Percentiles rank a stretch among this genome's conserved stretches.
Conservation (phyloP, 37 sponge, comb jelly and placozoan species). For the Halichondria panicea region DNA sequence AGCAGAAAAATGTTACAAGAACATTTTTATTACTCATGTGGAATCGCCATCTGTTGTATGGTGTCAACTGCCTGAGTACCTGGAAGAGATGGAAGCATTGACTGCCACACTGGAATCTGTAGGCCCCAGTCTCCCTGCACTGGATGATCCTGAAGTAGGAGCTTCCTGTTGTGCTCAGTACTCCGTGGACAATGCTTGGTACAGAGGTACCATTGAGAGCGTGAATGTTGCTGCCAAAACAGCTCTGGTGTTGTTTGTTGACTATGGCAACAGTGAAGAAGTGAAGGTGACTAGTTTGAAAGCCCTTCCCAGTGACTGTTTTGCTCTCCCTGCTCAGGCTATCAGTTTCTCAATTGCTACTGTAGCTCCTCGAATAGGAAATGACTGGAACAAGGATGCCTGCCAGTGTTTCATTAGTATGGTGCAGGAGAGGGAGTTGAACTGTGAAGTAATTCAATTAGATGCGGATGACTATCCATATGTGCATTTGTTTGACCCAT, state of each 20-base stretch:
- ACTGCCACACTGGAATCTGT: constrained; percentile 4
- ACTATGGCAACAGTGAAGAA: constrained; percentile 61
- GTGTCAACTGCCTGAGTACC: constrained; percentile 44
- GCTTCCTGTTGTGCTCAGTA: constrained; percentile 51
- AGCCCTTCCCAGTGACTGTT: background rate
- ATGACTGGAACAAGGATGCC: constrained; percentile 22
- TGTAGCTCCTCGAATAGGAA: constrained; percentile 25
- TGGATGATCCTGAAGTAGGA: background rate
- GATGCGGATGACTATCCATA: constrained; percentile 49
- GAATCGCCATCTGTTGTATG: constrained; percentile 70
- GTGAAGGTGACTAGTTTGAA: background rate
- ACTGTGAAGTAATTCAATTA: constrained; percentile 18
- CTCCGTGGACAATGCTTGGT: constrained; percentile 55
- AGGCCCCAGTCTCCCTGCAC: background rate
- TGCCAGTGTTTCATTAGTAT: constrained; percentile 14
- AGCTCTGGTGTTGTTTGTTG: constrained; percentile 60
- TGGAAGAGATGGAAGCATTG: constrained; percentile 12
- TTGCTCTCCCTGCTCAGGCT: constrained; percentile 41
- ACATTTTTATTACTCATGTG: constrained; percentile 34
- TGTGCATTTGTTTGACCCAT: constrained; percentile 26
- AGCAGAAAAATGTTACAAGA: constrained; percentile 21
- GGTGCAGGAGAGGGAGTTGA: background rate
- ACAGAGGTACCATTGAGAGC: constrained; percentile 47
- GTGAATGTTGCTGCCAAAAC: background rate
- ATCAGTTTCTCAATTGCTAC: constrained; percentile 26